A percentile compares a stretch with the other conserved stretches of the same genome.
Conservation (phyloP, 2,113 vertebrate genomes). For the Vombatus ursinus region DNA sequence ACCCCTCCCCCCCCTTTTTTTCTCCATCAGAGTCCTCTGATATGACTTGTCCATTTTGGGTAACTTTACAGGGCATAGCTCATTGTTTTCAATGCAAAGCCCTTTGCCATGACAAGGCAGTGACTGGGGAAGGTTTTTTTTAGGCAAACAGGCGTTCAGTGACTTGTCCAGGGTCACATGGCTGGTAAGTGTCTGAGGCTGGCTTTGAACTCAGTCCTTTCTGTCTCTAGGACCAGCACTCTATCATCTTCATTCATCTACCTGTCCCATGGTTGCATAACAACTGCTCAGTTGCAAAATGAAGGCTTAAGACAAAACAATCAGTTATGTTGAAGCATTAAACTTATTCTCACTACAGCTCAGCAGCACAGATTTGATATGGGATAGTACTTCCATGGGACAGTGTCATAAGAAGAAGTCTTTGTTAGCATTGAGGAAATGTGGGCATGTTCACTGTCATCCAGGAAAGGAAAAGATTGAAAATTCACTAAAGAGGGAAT, state of each 20-base stretch:
- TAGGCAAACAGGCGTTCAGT: not conserved
- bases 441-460: not conserved
- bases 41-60: not conserved
- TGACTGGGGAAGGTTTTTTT: not conserved
- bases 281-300: not conserved
- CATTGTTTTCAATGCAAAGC: not conserved
- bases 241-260: not conserved
- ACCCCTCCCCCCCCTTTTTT: too few species aligned
- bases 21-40: not conserved
- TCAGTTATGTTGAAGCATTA: not conserved
- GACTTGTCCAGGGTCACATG: not conserved
- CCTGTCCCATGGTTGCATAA: not conserved
- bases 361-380: not conserved
- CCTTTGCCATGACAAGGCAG: not conserved
- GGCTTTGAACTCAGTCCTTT: not conserved
- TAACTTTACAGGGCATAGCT: not conserved
- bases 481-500: not conserved
- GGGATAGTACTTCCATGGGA: not conserved
- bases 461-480: not conserved
- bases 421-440: not conserved
- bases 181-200: not conserved
- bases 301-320: not conserved
- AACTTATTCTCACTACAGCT: not conserved
- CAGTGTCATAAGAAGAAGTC: not conserved
- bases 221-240: not conserved